These are phyloP conservation scores for Cordylochernes scorpioides DNA, from an alignment of 2,888 invertebrate genomes.

Conservation along the genomic window DNA sequence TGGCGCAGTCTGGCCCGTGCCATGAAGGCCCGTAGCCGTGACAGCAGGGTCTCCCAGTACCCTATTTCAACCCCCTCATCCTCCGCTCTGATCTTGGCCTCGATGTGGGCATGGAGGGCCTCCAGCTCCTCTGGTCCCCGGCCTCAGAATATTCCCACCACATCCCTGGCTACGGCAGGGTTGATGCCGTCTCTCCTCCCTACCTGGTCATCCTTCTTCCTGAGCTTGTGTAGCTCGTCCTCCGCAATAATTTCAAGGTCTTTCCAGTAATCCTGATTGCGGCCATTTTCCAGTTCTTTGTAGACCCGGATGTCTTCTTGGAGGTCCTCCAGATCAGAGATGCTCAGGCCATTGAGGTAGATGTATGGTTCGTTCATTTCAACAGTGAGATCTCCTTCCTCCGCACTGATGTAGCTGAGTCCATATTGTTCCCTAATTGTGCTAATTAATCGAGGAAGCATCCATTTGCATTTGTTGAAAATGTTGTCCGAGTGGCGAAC, in stretches of 20 bases:
- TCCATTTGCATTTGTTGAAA: too few species aligned
- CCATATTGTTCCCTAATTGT: too few species aligned
- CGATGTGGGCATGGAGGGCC: conserved; percentile 54
- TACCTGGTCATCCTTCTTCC: conserved; percentile 29
- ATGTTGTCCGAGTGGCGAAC: too few species aligned
- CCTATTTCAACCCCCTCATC: conserved; percentile 78
- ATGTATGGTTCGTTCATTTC: conserved; percentile 97
- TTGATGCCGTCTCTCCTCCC: conserved; percentile 51
- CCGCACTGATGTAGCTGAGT: conserved; percentile 74
- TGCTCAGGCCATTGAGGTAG: conserved; percentile 57
- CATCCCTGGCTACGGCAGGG: conserved; percentile 65
- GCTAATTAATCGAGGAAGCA: too few species aligned
- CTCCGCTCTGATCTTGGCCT: conserved; percentile 51
- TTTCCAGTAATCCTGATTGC: conserved; percentile 73
- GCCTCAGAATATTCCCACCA: conserved; percentile 64
- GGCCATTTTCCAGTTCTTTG: conserved; percentile 63
- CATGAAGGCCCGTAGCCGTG: conserved; percentile 87
- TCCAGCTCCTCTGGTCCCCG: conserved; percentile 66
- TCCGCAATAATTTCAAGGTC: conserved; percentile 82
- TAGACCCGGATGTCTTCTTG: conserved; percentile 84
- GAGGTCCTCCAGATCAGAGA: conserved; percentile 76
- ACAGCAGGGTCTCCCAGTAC: conserved; percentile 87
- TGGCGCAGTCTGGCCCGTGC: conserved; percentile 70
- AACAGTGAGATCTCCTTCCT: conserved; percentile 24
- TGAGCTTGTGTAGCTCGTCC: conserved; percentile 64